Base-by-base conservation (phyloP, 2,113 vertebrate species). In the Indicator indicator region DNA sequence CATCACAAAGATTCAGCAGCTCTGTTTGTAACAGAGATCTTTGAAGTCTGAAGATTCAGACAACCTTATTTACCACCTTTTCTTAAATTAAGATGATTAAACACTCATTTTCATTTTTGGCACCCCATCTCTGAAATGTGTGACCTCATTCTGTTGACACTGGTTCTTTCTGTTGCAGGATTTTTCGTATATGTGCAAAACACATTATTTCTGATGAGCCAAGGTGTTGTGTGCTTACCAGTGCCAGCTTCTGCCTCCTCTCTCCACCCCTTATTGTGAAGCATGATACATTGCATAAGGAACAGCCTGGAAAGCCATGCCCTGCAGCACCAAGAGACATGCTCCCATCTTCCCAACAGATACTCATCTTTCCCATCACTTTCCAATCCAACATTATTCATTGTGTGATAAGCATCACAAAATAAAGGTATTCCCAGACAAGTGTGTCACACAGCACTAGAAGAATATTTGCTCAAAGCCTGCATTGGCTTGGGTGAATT, bases 81-180 rank as follows among this genome's bases (percentile, higher is more conserved):
- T 80, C 19, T 88, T 70, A 68, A 46, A 36, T 0, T 67, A 52
- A 42, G 75, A 14, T 26, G 26, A 79, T 59, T 21, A 55, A 89
- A 50, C 23, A 18, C 12, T 83, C 26, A 58, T 67, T 65, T 77
- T 2, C 20, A 9, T 58, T 48, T 78, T 44, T 89, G 74, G 20
- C 65, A 56, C 56, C 36, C 19, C 6, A 6, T 46, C 52, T 80
- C 42, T 70, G 26, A 88, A 56, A 44, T 2, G 1, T 28, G 8
- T 70, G 40, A 59, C 38, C 14, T 83, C 77, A 64, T 16, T 82
- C 13, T 2, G 0, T 33, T 1, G 0, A 11, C 64, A 44, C 6
- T 1, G 1, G 30, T 42, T 8, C 27, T 67, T 75, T 65, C 73
- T 84, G 12, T 54, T 75, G 26, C 26, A 54, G 18, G 33, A 65